phyloP scores from a whole-genome alignment of 1,140 invertebrate genomes.

The Steinernema khuongi region DNA sequence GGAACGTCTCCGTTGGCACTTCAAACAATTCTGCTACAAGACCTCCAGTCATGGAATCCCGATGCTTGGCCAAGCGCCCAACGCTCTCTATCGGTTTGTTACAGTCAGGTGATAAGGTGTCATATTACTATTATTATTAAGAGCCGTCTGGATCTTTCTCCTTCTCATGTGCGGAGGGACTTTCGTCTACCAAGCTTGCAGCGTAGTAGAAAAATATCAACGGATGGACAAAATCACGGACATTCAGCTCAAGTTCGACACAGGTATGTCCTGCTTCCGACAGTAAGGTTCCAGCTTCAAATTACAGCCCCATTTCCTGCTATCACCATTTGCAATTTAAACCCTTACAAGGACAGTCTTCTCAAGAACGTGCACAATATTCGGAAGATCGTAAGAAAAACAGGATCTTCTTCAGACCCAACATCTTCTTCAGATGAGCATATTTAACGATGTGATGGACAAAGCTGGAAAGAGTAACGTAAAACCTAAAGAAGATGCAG shows the following conservation, averaged over 20 bases:
- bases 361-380: constrained; percentile 42
- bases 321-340: constrained; percentile 52
- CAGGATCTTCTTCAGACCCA: constrained; percentile 18
- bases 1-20: constrained; percentile 27
- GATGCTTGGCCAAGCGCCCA: constrained; percentile 46
- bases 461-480: constrained; percentile 35
- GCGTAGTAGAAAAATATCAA: constrained; percentile 43
- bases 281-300: constrained; percentile 14
- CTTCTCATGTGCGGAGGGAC: constrained; percentile 38
- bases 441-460: constrained; percentile 43
- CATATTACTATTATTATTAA: constrained; percentile 16
- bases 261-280: neutral
- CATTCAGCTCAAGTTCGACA: constrained; percentile 50
- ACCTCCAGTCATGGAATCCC: constrained; percentile 50
- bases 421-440: constrained; percentile 35
- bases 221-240: constrained; percentile 49
- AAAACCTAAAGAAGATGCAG: constrained; percentile 25
- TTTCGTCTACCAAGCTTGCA: constrained; percentile 43
- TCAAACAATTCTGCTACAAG: constrained; percentile 47
- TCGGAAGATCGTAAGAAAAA: constrained; percentile 42
- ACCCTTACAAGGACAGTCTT: constrained; percentile 49
- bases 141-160: constrained; percentile 40
- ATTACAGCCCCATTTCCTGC: constrained; percentile 49
- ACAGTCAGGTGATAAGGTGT: neutral
- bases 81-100: constrained; percentile 38